Conservation (phyloP, 2,888 invertebrate genomes). For the Orthosia cruda region DNA sequence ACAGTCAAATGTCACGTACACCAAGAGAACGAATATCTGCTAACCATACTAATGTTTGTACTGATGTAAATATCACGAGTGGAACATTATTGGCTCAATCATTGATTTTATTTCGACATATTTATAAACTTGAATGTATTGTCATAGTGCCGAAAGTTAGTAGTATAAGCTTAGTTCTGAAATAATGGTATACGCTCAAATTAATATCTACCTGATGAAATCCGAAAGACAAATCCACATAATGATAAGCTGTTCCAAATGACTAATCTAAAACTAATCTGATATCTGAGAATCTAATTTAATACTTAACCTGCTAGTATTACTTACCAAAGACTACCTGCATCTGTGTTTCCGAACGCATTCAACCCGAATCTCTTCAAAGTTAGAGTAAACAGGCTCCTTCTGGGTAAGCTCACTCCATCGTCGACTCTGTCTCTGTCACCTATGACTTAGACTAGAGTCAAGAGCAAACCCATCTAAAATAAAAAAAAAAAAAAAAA, state of each 20-base stretch:
- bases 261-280: too few relatives aligned
- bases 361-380: too few relatives aligned
- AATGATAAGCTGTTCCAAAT: not conserved
- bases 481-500: too few relatives aligned
- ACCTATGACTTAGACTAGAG: too few relatives aligned
- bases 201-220: not conserved
- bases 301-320: not conserved
- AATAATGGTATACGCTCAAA: not conserved
- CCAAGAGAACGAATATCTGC: constrained; percentile 33
- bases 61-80: constrained; percentile 3
- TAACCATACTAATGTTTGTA: constrained; percentile 21
- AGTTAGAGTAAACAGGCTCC: too few relatives aligned
- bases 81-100: not conserved
- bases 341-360: too few relatives aligned
- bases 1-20: constrained; percentile 54
- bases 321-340: not conserved
- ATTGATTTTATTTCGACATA: not conserved
- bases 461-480: too few relatives aligned
- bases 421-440: too few relatives aligned
- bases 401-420: too few relatives aligned
- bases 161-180: too few relatives aligned
- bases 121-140: not conserved
- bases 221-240: not conserved
- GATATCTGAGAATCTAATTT: too few relatives aligned
- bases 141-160: too few relatives aligned